phyloP scores from a whole-genome alignment of 1,140 invertebrate genomes.

The Berghia stephanieae region DNA sequence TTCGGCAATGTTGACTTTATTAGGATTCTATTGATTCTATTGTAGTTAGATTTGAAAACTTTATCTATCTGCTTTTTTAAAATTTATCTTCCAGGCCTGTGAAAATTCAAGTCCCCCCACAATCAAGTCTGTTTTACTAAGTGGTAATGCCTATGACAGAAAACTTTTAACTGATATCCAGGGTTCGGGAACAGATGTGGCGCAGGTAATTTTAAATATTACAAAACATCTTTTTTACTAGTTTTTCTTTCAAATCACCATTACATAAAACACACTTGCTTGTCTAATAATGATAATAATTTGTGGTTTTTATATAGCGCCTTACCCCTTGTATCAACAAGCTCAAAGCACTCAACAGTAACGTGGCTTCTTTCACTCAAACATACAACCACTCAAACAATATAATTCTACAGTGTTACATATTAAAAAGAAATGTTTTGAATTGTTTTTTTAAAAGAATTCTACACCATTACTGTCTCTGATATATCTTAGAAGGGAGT shows the following conservation, averaged over 20 bases:
- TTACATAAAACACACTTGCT: neutral
- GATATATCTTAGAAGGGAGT: no score
- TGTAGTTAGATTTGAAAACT: neutral
- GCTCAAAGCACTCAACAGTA: neutral
- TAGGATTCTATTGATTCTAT: neutral
- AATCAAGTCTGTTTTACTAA: conserved; percentile 60
- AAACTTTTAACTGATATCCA: conserved; percentile 48
- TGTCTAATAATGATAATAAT: conserved; percentile 24
- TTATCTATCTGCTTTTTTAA: conserved; percentile 10
- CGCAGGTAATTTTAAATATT: conserved; percentile 4
- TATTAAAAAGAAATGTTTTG: no score
- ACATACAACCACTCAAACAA: no score
- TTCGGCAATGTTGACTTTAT: neutral
- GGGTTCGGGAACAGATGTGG: conserved; percentile 16
- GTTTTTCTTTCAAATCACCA: conserved; percentile 29
- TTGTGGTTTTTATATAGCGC: neutral
- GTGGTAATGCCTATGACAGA: conserved; percentile 56
- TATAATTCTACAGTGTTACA: no score
- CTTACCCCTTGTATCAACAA: neutral
- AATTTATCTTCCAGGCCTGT: conserved; percentile 49
- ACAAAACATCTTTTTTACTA: no score
- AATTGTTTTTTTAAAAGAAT: no score
- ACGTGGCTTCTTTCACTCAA: no score
- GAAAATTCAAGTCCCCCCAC: conserved; percentile 55
- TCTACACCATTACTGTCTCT: no score